Evolutionary conservation across 2,888 invertebrate species (phyloP).

Genomic region (Trachelus iudaicus): DNA sequence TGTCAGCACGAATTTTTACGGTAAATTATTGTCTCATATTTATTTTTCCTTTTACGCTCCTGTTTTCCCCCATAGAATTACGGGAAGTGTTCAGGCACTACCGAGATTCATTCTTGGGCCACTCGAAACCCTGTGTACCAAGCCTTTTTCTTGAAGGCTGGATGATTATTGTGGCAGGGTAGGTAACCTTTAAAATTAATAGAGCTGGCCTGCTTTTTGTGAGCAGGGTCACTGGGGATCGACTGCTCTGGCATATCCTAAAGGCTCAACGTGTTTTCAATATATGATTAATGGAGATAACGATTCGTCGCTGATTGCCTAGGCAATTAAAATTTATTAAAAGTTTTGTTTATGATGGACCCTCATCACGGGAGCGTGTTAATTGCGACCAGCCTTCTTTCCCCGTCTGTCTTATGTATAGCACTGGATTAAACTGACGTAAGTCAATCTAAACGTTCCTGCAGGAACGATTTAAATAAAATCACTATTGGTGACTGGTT

Average conservation of each 20-base stretch:
- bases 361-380: slow-evolving; percentile 15
- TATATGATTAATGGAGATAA: slow-evolving; percentile 20
- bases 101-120: background rate
- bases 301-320: slow-evolving; percentile 20
- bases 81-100: background rate
- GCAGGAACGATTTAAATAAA: background rate
- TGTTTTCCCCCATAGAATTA: background rate
- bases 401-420: background rate
- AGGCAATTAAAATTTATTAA: slow-evolving; percentile 23
- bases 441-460: background rate
- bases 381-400: slow-evolving; percentile 5
- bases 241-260: slow-evolving; percentile 11
- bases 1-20: background rate
- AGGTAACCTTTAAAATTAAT: slow-evolving; percentile 18
- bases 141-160: background rate
- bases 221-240: slow-evolving; percentile 15
- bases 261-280: slow-evolving; percentile 13
- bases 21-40: background rate
- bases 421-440: background rate
- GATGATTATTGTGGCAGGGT: background rate
- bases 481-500: background rate
- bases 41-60: background rate
- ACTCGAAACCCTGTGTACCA: background rate
- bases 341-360: slow-evolving; percentile 21
- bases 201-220: slow-evolving; percentile 14